Evolutionary conservation across 2,797 vertebrate genomes (phyloP).

Genomic region (Sciurus vulgaris): DNA sequence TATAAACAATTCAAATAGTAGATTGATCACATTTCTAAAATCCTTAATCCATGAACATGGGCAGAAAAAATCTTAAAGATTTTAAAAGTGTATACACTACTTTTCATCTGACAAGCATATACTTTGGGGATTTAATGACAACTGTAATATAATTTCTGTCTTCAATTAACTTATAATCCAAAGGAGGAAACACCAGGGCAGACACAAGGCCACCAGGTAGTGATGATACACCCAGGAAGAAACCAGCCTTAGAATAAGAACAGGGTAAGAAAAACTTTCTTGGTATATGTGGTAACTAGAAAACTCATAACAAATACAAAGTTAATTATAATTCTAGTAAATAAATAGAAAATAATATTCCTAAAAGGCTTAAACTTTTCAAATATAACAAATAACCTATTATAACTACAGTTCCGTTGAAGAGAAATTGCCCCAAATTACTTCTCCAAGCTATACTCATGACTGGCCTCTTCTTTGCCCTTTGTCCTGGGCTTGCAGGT

Average conservation of each 20-base stretch:
- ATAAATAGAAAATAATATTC: neutral
- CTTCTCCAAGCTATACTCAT: neutral
- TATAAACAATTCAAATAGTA: neutral
- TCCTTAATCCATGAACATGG: neutral
- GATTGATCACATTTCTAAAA: neutral
- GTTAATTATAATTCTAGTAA: neutral
- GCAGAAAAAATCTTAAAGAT: neutral
- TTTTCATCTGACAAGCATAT: neutral
- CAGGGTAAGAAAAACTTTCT: neutral
- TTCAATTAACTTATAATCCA: neutral
- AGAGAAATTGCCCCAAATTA: neutral
- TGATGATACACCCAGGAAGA: neutral
- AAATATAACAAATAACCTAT: neutral
- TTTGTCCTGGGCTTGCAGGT: neutral
- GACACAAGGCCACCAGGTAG: neutral
- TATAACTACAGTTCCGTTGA: neutral
- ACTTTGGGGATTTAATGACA: neutral
- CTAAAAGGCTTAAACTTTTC: neutral
- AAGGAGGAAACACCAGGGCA: neutral
- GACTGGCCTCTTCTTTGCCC: neutral
- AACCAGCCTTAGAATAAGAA: neutral
- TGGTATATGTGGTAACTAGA: neutral
- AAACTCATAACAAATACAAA: neutral
- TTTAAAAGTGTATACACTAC: neutral
- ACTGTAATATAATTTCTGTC: neutral